Percentiles rank a stretch among this genome's conserved stretches.
Evolutionary conservation across 2,113 vertebrate genomes (phyloP).

Genomic region (Dascyllus trimaculatus): DNA sequence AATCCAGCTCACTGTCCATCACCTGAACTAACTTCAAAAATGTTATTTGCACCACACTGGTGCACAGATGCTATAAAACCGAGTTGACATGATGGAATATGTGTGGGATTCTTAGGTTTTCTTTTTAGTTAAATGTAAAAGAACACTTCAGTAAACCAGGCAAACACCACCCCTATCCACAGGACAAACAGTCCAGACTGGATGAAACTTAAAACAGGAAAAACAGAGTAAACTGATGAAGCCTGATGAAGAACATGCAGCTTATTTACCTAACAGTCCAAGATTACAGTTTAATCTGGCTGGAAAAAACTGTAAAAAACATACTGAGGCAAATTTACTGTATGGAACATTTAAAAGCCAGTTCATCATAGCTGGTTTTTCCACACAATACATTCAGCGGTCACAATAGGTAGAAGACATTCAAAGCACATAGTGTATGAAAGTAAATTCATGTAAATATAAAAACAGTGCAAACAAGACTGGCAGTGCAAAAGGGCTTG

Average conservation of each 20-base stretch:
- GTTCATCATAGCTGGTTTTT: neutral
- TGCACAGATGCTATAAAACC: neutral
- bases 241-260: neutral
- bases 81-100: neutral
- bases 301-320: neutral
- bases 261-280: neutral
- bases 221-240: no score
- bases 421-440: slow-evolving; percentile 12
- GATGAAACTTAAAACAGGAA: no score
- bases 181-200: no score
- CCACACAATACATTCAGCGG: slow-evolving; percentile 57
- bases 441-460: slow-evolving; percentile 29
- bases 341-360: neutral
- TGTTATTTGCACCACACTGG: neutral
- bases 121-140: neutral
- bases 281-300: neutral
- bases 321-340: neutral
- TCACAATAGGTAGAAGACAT: slow-evolving; percentile 43
- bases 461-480: slow-evolving; percentile 68
- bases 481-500: slow-evolving; percentile 70
- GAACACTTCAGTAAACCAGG: neutral
- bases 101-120: neutral
- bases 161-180: no score
- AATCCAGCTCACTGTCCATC: neutral
- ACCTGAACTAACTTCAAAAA: no score